Evolutionary conservation across 2,888 invertebrate genomes (phyloP).

Genomic region (Endotricha flammealis): DNA sequence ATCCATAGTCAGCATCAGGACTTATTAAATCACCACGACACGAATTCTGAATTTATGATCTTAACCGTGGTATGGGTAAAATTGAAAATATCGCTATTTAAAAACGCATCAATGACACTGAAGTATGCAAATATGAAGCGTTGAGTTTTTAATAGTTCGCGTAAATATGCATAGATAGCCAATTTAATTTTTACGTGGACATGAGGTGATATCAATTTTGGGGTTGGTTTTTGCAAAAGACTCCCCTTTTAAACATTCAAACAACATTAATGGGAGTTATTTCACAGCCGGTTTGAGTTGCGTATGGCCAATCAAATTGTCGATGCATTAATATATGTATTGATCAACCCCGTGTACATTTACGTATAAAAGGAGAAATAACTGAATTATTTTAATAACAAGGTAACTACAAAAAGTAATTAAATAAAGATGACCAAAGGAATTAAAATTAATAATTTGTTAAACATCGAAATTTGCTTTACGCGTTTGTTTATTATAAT

Average conservation of each 20-base stretch:
- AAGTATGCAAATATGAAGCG: slow-evolving; percentile 21
- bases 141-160: slow-evolving; percentile 24
- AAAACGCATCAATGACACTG: slow-evolving; percentile 20
- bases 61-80: too few relatives aligned
- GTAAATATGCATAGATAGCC: slow-evolving; percentile 26
- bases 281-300: slow-evolving; percentile 12
- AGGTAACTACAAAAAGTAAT: too few relatives aligned
- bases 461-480: too few relatives aligned
- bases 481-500: too few relatives aligned
- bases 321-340: background rate
- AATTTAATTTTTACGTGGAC: slow-evolving; percentile 29
- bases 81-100: slow-evolving; percentile 16
- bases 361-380: background rate
- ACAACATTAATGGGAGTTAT: slow-evolving; percentile 26
- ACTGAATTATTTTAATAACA: too few relatives aligned
- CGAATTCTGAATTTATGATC: too few relatives aligned
- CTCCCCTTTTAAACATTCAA: slow-evolving; percentile 27
- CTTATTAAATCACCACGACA: too few relatives aligned
- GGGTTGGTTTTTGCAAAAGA: slow-evolving; percentile 27
- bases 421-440: too few relatives aligned
- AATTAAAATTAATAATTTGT: too few relatives aligned
- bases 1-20: too few relatives aligned
- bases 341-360: background rate
- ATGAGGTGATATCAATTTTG: slow-evolving; percentile 29
- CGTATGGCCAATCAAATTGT: background rate